A percentile compares a stretch with the other conserved stretches of the same genome.
These are phyloP conservation scores for Aix galericulata DNA, from an alignment of 2,113 vertebrate genomes.

Conservation along the genomic window DNA sequence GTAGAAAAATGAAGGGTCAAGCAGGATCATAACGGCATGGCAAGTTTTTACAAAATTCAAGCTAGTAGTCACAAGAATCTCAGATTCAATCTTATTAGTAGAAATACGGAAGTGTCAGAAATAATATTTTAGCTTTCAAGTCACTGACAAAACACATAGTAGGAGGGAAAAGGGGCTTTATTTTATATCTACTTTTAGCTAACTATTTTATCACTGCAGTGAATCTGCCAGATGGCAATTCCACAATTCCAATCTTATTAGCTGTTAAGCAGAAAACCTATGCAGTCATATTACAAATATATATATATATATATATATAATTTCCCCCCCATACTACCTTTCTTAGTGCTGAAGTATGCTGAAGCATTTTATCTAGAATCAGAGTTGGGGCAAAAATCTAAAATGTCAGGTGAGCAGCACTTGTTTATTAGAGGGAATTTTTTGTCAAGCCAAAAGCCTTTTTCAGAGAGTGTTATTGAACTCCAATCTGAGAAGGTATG, in stretches of 20 bases:
- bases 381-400: neutral
- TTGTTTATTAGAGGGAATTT: conserved; percentile 12
- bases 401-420: neutral
- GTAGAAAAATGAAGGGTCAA: neutral
- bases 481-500: neutral
- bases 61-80: neutral
- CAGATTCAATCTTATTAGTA: neutral
- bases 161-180: neutral
- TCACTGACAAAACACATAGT: neutral
- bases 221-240: neutral
- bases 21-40: neutral
- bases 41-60: neutral
- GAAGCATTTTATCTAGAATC: neutral
- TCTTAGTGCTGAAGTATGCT: neutral
- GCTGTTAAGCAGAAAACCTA: neutral
- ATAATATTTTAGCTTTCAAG: neutral
- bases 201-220: conserved; percentile 15
- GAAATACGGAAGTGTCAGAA: conserved; percentile 8
- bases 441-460: conserved; percentile 10
- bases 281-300: neutral
- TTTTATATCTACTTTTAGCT: conserved; percentile 7
- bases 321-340: neutral
- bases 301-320: too few relatives aligned
- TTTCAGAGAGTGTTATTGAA: conserved; percentile 10
- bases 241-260: conserved; percentile 7